Percentiles rank a stretch among this genome's conserved stretches.
Evolutionary conservation across 2,113 vertebrate species (phyloP).

Genomic region (Notothenia coriiceps): DNA sequence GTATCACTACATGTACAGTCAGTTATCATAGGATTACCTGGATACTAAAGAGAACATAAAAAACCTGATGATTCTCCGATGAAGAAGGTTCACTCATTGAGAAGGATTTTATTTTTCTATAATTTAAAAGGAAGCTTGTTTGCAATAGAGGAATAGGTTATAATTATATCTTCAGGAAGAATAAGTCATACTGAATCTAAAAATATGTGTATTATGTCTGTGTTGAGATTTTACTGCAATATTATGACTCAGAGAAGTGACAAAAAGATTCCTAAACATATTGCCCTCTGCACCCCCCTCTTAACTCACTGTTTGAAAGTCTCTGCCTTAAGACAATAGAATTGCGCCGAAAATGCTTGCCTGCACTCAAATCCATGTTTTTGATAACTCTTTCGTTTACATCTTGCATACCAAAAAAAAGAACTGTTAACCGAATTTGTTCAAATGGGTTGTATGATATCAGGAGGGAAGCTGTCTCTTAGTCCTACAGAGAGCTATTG

Average conservation of each 20-base stretch:
- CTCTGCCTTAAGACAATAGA: background rate
- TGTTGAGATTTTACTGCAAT: background rate
- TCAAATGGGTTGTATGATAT: constrained; percentile 15
- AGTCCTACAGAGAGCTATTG: background rate
- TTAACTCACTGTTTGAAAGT: background rate
- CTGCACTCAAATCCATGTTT: background rate
- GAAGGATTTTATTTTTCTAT: background rate
- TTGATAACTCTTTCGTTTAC: no score
- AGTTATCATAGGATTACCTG: background rate
- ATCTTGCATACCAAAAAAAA: no score
- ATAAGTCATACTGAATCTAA: background rate
- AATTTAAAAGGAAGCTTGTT: background rate
- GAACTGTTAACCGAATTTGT: background rate
- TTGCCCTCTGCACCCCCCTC: no score
- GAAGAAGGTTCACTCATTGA: background rate
- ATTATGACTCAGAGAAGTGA: no score
- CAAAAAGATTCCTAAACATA: no score
- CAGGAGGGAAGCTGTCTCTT: constrained; percentile 22
- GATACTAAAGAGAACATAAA: background rate
- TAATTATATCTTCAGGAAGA: background rate
- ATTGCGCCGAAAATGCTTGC: background rate
- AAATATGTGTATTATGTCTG: background rate
- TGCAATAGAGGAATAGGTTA: no score
- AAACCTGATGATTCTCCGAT: background rate
- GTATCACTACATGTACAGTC: background rate